Evolutionary conservation across 1,140 invertebrate genomes (phyloP).

Genomic region (Drosophila virilis): DNA sequence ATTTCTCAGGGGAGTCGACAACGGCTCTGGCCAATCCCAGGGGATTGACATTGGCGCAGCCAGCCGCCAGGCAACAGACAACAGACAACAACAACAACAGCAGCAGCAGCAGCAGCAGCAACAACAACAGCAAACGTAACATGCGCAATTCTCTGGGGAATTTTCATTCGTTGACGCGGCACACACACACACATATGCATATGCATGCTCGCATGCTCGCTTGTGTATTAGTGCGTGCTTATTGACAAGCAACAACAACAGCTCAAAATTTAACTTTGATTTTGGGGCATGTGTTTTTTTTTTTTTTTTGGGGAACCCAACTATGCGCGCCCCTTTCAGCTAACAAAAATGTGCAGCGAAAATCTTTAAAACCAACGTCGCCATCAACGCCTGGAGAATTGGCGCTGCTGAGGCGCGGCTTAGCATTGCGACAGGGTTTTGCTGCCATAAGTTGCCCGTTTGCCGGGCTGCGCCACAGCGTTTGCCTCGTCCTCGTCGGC

Average conservation of each 20-base stretch:
- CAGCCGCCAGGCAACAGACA: constrained; percentile 34
- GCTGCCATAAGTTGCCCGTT: constrained; percentile 65
- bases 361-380: constrained; percentile 40
- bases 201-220: constrained; percentile 9
- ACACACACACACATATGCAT: constrained; percentile 17
- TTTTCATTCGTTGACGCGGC: constrained; percentile 77
- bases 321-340: constrained; percentile 27
- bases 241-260: constrained; percentile 50
- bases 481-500: constrained; percentile 5
- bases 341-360: constrained; percentile 37
- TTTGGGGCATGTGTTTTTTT: not conserved
- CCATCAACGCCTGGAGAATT: constrained; percentile 38
- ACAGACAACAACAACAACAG: constrained; percentile 58
- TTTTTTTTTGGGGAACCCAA: constrained; percentile 17
- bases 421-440: constrained; percentile 46
- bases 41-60: constrained; percentile 63
- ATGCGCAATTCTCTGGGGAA: constrained; percentile 77
- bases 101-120: constrained; percentile 39
- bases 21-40: constrained; percentile 80
- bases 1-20: constrained; percentile 82
- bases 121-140: constrained; percentile 46
- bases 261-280: constrained; percentile 36
- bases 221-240: constrained; percentile 37
- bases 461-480: constrained; percentile 21
- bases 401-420: constrained; percentile 30